Percentiles rank a stretch among this genome's conserved stretches.
Evolutionary conservation across 2,888 invertebrate species (phyloP).

Genomic region (Rotaria magnacalcarata): DNA sequence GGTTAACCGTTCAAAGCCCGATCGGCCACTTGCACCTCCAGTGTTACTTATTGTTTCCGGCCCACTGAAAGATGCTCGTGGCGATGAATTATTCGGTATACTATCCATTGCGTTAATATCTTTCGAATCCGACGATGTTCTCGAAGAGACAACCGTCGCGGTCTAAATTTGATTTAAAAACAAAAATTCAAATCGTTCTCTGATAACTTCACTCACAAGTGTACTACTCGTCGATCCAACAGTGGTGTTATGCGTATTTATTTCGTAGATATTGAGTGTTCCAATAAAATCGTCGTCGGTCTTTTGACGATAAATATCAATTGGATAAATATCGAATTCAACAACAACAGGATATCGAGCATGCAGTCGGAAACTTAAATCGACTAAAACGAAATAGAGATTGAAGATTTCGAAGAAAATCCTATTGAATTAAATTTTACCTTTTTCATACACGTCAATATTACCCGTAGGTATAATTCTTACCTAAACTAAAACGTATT

Average conservation of each 20-base stretch:
- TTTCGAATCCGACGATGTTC: not conserved
- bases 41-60: not conserved
- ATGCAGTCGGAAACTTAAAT: slow-evolving; percentile 2
- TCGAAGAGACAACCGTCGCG: not conserved
- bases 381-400: not conserved
- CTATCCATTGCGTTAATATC: not conserved
- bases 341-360: not conserved
- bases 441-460: slow-evolving; percentile 10
- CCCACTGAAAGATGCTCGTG: not conserved
- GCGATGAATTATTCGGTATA: not conserved
- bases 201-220: not conserved
- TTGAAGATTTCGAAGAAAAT: no score
- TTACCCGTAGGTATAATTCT: not conserved
- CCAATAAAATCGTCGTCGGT: slow-evolving; percentile 1
- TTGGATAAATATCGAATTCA: slow-evolving; percentile 20
- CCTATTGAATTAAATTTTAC: not conserved
- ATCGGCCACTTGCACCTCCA: not conserved
- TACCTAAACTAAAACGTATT: not conserved
- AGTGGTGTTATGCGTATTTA: not conserved
- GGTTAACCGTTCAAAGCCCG: not conserved
- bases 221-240: not conserved
- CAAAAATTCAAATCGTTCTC: no score
- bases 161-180: no score
- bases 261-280: not conserved
- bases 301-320: slow-evolving; percentile 30